These are phyloP conservation scores for Nasonia vitripennis DNA, from an alignment of 1,140 invertebrate species.

Conservation along the genomic window DNA sequence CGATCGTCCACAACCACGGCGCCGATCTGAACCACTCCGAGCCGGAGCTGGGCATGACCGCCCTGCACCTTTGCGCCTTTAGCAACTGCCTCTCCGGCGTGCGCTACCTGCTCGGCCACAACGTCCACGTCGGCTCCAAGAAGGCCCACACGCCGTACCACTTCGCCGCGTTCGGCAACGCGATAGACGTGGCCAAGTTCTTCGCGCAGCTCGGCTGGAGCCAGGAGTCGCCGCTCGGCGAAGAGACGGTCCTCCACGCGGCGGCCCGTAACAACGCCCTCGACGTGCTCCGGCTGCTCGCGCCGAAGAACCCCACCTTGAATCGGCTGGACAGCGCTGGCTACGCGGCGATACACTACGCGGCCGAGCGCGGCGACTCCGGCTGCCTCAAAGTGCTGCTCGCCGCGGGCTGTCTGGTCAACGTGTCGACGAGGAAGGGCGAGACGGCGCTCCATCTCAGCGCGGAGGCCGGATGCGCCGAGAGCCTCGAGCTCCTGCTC, in stretches of 20 bases:
- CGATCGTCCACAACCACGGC: conserved; percentile 77
- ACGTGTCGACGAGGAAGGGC: conserved; percentile 79
- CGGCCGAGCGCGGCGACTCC: conserved; percentile 83
- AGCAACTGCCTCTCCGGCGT: conserved; percentile 84
- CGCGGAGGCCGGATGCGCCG: conserved; percentile 84
- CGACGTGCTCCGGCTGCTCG: conserved; percentile 83
- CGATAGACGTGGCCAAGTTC: conserved; percentile 82
- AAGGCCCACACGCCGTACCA: conserved; percentile 85
- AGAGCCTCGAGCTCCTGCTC: conserved; percentile 83
- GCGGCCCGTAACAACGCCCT: conserved; percentile 84
- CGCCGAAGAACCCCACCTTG: conserved; percentile 81
- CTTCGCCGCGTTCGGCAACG: conserved; percentile 88
- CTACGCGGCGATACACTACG: conserved; percentile 85
- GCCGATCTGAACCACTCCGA: conserved; percentile 83
- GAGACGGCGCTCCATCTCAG: conserved; percentile 87
- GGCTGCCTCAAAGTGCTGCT: conserved; percentile 82
- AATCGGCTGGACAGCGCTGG: conserved; percentile 83
- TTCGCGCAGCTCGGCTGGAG: conserved; percentile 81
- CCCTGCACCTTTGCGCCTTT: conserved; percentile 85
- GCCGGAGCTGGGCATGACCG: conserved; percentile 80
- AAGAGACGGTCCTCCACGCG: conserved; percentile 86
- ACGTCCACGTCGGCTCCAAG: conserved; percentile 79
- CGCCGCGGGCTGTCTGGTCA: conserved; percentile 78
- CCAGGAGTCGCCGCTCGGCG: conserved; percentile 76
- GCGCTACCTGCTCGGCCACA: conserved; percentile 80